Percentiles rank a stretch among this genome's conserved stretches.
Conservation (phyloP, 2,797 vertebrate species). For the Anomalospiza imberbis region DNA sequence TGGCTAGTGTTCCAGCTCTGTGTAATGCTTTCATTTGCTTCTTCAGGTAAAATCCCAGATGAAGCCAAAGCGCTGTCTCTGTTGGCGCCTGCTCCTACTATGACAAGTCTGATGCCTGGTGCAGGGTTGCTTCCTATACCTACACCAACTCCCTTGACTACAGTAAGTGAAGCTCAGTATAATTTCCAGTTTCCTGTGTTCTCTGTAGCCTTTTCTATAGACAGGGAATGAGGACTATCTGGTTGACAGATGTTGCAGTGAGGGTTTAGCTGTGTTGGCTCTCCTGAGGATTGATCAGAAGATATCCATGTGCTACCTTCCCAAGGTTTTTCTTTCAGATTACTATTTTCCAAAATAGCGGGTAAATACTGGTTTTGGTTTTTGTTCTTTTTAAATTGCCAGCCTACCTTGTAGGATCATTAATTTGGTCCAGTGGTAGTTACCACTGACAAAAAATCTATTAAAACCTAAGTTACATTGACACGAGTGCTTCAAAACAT, state of each 20-base stretch:
- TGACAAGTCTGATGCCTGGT: constrained; percentile 88
- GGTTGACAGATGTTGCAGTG: background rate
- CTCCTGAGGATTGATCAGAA: background rate
- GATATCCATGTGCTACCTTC: background rate
- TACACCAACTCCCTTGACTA: constrained; percentile 85
- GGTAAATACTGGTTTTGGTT: background rate
- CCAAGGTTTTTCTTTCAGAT: background rate
- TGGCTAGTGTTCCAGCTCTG: constrained; percentile 68
- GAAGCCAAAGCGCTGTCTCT: constrained; percentile 96
- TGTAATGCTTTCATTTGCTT: constrained; percentile 71
- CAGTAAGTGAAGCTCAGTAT: constrained; percentile 76
- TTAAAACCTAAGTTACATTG: background rate
- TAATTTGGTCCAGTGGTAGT: background rate
- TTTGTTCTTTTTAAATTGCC: background rate
- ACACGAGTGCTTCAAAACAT: background rate
- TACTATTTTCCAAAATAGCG: background rate
- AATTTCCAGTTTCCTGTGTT: background rate
- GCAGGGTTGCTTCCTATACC: constrained; percentile 94
- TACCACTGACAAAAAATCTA: background rate
- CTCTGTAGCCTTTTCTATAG: background rate
- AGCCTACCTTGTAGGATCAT: background rate
- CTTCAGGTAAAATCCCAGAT: constrained; percentile 97
- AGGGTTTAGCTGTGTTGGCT: background rate
- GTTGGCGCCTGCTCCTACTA: constrained; percentile 87
- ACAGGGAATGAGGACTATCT: background rate